Base-by-base conservation (phyloP, 2,888 invertebrate species). In the Alsophila aescularia region DNA sequence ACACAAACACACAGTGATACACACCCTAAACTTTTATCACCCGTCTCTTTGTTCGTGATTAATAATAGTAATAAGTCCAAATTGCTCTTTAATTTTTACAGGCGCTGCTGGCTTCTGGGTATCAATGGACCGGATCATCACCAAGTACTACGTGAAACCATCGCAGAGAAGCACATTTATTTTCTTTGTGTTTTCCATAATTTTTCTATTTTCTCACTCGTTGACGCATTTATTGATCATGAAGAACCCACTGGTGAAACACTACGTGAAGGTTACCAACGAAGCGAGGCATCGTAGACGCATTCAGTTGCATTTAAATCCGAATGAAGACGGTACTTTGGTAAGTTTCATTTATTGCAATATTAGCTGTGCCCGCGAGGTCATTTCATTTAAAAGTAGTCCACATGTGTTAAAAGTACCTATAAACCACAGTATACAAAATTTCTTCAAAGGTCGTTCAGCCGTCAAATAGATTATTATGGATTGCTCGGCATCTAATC, bases 21-120 rank as follows among this genome's bases (percentile, higher is more conserved):
- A n/a, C n/a, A n/a, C n/a, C n/a, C n/a, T n/a, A n/a, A n/a, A n/a
- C n/a, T n/a, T n/a, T n/a, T n/a, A n/a, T n/a, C n/a, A n/a, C n/a
- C n/a, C n/a, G n/a, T n/a, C n/a, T n/a, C n/a, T n/a, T n/a, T n/a
- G 7, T 8, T 24, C 8, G 24, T 5, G 7, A 18, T 18, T 18
- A 5, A 18, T 5, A 18, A 18, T 4, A 18, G 5, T 4, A 18
- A 18, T 6, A 3, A 21, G 6, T 21, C 3, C 4, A 21, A 5
- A 21, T 21, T 21, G 21, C 21, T 21, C 14, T 43, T 6, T 29
- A 7, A 31, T 2, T 12, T 60, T 50, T n/a, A 2, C 87, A 96
- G 96, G 96, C 90, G 95, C 95, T 8, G 96, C 98, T 14, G 98
- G 98, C 1, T 95, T 98, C 62, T 94, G 97, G 88, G 96, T 98